phyloP scores from a whole-genome alignment of 1,140 invertebrate species.

The Oedothorax gibbosus region DNA sequence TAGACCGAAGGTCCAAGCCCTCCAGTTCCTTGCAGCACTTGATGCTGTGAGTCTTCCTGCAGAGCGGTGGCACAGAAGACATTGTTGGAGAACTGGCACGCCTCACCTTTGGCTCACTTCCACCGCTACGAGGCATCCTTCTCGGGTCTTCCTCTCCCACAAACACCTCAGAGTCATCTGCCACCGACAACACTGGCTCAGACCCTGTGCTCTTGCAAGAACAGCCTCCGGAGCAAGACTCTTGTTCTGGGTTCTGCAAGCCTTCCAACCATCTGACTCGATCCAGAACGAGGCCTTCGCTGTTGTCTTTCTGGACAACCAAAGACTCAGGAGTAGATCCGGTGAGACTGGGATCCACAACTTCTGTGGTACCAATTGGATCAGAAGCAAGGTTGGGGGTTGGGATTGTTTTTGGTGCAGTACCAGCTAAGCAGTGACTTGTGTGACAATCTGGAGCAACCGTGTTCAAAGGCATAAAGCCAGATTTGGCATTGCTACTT shows the following conservation, averaged over 20 bases:
- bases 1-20: constrained; percentile 62
- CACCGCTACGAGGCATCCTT: neutral
- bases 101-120: constrained; percentile 35
- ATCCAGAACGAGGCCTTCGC: constrained; percentile 18
- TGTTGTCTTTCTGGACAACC: neutral
- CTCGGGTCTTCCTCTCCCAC: neutral
- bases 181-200: too few relatives aligned
- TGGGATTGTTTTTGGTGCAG: too few relatives aligned
- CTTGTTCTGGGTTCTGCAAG: neutral
- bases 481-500: too few relatives aligned
- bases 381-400: too few relatives aligned
- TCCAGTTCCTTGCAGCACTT: constrained; percentile 63
- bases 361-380: too few relatives aligned
- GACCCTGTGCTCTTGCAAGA: neutral
- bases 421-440: too few relatives aligned
- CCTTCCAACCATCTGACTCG: constrained; percentile 40
- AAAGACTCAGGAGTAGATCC: neutral
- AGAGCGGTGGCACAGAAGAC: constrained; percentile 34
- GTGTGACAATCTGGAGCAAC: too few relatives aligned
- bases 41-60: constrained; percentile 52
- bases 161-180: constrained; percentile 28
- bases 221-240: neutral
- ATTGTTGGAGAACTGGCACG: constrained; percentile 63
- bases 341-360: too few relatives aligned
- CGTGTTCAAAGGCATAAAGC: too few relatives aligned